These are phyloP conservation scores for Paralvinella palmiformis DNA, from an alignment of 1,140 invertebrate species.

Conservation along the genomic window DNA sequence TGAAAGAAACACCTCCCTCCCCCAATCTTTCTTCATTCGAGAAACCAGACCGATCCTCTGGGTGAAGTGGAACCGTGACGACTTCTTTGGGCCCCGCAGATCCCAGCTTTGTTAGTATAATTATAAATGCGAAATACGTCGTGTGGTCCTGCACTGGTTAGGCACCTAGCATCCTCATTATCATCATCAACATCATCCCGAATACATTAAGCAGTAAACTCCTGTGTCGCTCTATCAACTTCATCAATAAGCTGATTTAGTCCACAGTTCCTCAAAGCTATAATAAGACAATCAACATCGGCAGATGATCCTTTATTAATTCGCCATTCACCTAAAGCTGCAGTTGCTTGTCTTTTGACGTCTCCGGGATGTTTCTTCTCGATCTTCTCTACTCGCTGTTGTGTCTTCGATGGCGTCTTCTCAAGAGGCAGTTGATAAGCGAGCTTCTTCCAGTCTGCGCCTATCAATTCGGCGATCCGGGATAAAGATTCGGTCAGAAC, in stretches of 20 bases:
- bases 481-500: not conserved
- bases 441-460: conserved; percentile 16
- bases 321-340: conserved; percentile 14
- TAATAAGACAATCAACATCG: conserved; percentile 8
- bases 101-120: too few relatives aligned
- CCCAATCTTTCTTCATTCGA: too few relatives aligned
- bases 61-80: too few relatives aligned
- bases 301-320: conserved; percentile 9
- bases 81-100: too few relatives aligned
- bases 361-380: conserved; percentile 11
- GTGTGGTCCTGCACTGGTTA: too few relatives aligned
- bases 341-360: conserved; percentile 7
- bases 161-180: too few relatives aligned
- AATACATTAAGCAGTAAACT: conserved; percentile 9
- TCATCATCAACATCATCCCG: too few relatives aligned
- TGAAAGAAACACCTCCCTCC: too few relatives aligned
- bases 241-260: conserved; percentile 1
- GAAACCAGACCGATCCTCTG: too few relatives aligned
- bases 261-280: conserved; percentile 15
- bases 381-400: conserved; percentile 8
- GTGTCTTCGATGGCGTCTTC: not conserved
- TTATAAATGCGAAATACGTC: too few relatives aligned
- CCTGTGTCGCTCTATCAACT: conserved; percentile 1
- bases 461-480: not conserved
- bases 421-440: conserved; percentile 11